Base-by-base conservation (phyloP, 2,888 invertebrate species). In the Drosophila lacicola region DNA sequence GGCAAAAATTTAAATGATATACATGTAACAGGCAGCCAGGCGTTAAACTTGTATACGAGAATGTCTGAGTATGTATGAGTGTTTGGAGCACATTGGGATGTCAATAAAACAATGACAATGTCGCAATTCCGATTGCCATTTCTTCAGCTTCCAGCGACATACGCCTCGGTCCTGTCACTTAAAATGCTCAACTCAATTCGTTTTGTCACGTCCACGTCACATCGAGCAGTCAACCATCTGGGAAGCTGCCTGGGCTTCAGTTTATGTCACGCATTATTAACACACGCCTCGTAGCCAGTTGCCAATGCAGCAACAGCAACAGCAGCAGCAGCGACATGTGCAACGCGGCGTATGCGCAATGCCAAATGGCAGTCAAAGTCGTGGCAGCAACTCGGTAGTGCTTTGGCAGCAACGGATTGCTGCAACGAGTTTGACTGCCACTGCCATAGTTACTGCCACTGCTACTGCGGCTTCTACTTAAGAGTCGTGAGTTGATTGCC, bases 241-340 rank as follows among this genome's bases (percentile, higher is more conserved):
- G 47, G 71, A 55, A 58, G 64, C 76, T 70, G 77, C 33, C 69
- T 54, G 64, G 63, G 73, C 83, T 78, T 60, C 83, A 82, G 75
- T 82, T 82, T 82, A 70, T 83, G 83, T 88, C 88, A 84, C 84
- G 88, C 88, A 86, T 88, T 84, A 84, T 84, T 84, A 88, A 84
- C 86, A 83, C 83, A 86, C 78, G 83, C 86, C 69, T 69, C 64
- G 47, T 54, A 51, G 70, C 71, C 64, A 46, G 21, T 36, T 39
- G 65, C 53, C 49, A 70, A 42, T 60, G 68, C 69, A 45, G 34
- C 39, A 14, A 11, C 19, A 25, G 41, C 34, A 42, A 19, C 70
- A 46, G 34, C 39, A 19, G 19, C 64, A 39, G n/a, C 45, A 14
- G 14, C 25, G 36, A 50, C 61, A 69, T 71, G 77, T 87, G 87